Evolutionary conservation across 2,888 invertebrate species (phyloP).

Genomic region (Watsonalla binaria): DNA sequence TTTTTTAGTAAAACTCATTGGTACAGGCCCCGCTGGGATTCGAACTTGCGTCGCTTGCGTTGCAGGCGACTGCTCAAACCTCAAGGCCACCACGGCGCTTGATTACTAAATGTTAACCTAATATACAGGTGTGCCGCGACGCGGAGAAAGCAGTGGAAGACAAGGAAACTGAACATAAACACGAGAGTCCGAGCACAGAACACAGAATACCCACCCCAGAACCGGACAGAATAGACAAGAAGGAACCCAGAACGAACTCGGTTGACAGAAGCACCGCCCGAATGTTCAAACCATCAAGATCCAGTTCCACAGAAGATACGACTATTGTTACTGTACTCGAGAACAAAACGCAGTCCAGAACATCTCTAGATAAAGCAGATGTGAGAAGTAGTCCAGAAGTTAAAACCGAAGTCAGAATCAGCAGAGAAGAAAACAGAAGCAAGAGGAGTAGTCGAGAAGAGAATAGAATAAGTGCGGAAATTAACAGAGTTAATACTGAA

Average conservation of each 20-base stretch:
- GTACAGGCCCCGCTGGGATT: no score
- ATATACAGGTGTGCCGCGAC: conserved; percentile 60
- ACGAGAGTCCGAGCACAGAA: conserved; percentile 13
- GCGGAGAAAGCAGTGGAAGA: conserved; percentile 68
- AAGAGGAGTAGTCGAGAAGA: conserved; percentile 21
- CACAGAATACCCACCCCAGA: conserved; percentile 10
- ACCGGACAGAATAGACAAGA: conserved; percentile 15
- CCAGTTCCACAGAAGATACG: conserved; percentile 26
- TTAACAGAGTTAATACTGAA: conserved; percentile 30
- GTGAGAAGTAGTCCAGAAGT: neutral
- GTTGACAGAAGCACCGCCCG: conserved; percentile 3
- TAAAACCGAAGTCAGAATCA: conserved; percentile 14
- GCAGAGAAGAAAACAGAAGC: conserved; percentile 11
- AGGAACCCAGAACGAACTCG: conserved; percentile 6
- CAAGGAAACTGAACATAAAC: conserved; percentile 37
- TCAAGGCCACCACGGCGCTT: no score
- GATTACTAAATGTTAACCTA: neutral
- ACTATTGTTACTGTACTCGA: neutral
- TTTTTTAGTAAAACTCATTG: no score
- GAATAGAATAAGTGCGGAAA: conserved; percentile 25
- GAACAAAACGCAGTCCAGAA: neutral
- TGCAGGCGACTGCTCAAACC: no score
- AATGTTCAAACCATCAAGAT: conserved; percentile 16
- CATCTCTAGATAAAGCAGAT: neutral
- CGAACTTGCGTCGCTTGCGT: no score